Percentiles rank a stretch among this genome's conserved stretches.
Evolutionary conservation across 2,797 vertebrate species (phyloP).

Genomic region (Pteropus rufus): DNA sequence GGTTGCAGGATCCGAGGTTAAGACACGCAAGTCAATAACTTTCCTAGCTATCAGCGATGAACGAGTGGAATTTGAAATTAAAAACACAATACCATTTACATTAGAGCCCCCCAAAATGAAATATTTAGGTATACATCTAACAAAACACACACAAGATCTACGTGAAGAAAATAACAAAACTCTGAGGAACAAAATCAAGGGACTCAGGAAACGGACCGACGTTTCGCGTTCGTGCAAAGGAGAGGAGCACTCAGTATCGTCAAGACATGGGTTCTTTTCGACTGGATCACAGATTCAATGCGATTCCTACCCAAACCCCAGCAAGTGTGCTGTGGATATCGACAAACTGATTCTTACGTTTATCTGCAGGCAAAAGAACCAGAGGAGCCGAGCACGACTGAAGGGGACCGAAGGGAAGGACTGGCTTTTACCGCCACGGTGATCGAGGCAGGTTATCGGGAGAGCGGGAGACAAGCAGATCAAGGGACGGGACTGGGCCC

Average conservation of each 20-base stretch:
- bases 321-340: neutral
- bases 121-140: neutral
- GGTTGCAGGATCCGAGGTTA: too few species aligned
- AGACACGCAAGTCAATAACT: too few species aligned
- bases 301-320: neutral
- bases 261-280: neutral
- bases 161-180: neutral
- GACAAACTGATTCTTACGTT: neutral
- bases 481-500: neutral
- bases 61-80: neutral
- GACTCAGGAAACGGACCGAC: neutral
- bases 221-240: neutral
- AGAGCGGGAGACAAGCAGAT: too few species aligned
- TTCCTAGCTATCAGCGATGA: too few species aligned
- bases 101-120: too few species aligned
- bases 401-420: neutral
- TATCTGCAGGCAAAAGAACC: too few species aligned
- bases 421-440: too few species aligned
- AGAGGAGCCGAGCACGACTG: too few species aligned
- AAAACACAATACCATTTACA: neutral
- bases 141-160: neutral
- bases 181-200: too few species aligned
- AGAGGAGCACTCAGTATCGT: neutral
- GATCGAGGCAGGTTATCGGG: neutral
- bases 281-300: neutral